phyloP scores from a whole-genome alignment of 2,113 vertebrate species.

The Pteruthius melanotis region DNA sequence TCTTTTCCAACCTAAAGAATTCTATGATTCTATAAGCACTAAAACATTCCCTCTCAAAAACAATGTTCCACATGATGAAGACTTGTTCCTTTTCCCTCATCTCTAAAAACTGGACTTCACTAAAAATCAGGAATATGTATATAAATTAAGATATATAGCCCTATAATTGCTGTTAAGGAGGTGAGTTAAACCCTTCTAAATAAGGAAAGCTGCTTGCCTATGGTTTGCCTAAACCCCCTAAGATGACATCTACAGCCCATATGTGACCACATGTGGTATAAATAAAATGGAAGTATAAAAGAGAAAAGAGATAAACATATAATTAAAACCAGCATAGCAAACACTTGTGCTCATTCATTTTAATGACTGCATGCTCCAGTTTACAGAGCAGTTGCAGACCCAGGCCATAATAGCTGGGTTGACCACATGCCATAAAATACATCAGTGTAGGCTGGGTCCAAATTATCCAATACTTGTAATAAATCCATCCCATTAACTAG shows the following conservation, averaged over 20 bases:
- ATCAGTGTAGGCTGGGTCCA: slow-evolving; percentile 53
- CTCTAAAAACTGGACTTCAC: neutral
- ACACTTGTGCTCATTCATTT: slow-evolving; percentile 69
- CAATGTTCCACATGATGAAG: neutral
- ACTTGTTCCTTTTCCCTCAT: neutral
- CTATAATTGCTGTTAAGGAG: slow-evolving; percentile 44
- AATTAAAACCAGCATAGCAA: slow-evolving; percentile 75
- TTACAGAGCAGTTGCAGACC: slow-evolving; percentile 69
- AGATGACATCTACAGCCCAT: slow-evolving; percentile 65
- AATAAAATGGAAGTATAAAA: slow-evolving; percentile 73
- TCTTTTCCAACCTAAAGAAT: neutral
- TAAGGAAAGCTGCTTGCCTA: slow-evolving; percentile 58
- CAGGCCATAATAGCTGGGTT: slow-evolving; percentile 59
- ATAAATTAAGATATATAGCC: slow-evolving; percentile 20
- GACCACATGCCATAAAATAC: slow-evolving; percentile 74
- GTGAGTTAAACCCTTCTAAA: slow-evolving; percentile 35
- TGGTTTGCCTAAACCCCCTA: slow-evolving; percentile 51
- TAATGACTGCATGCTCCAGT: slow-evolving; percentile 53
- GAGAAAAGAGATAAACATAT: slow-evolving; percentile 75
- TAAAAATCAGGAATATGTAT: neutral
- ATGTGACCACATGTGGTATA: slow-evolving; percentile 70
- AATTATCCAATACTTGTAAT: slow-evolving; percentile 73
- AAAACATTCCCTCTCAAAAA: neutral
- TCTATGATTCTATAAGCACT: neutral
- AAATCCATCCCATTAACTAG: slow-evolving; percentile 72